phyloP scores from a whole-genome alignment of 1,140 invertebrate species.

The Zaprionus capensis region DNA sequence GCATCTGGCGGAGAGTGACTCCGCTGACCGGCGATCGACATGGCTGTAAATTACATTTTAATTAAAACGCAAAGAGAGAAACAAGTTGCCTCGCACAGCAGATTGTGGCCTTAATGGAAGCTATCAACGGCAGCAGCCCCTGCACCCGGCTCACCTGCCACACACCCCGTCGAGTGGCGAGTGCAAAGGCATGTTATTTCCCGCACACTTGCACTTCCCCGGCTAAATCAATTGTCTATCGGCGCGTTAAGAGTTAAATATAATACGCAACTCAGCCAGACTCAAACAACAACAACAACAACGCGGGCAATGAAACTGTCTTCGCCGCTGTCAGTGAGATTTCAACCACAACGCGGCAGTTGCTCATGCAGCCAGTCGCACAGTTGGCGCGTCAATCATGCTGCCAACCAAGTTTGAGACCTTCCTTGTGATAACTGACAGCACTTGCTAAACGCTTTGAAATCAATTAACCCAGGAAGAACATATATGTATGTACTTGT shows the following conservation, averaged over 20 bases:
- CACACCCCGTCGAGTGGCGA: constrained; percentile 7
- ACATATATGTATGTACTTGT: neutral
- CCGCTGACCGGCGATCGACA: constrained; percentile 37
- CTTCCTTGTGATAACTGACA: constrained; percentile 33
- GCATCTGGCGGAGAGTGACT: constrained; percentile 36
- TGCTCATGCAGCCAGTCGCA: neutral
- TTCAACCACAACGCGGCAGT: constrained; percentile 10
- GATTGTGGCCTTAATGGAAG: constrained; percentile 54
- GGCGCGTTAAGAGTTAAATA: constrained; percentile 54
- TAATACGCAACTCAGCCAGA: constrained; percentile 42
- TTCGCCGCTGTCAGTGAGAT: neutral
- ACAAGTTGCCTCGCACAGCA: constrained; percentile 11
- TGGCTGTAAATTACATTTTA: constrained; percentile 78
- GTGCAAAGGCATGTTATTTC: constrained; percentile 27
- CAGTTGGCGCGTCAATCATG: constrained; percentile 24
- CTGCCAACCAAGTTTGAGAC: constrained; percentile 23
- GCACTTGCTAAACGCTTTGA: constrained; percentile 16
- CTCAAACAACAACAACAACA: neutral
- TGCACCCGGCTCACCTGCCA: constrained; percentile 27
- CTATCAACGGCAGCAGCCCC: constrained; percentile 62
- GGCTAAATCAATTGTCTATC: constrained; percentile 69
- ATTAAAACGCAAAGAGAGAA: constrained; percentile 64
- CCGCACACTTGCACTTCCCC: too few species aligned
- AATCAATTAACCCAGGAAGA: constrained; percentile 49
- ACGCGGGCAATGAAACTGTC: constrained; percentile 2